Conservation (phyloP, 2,888 invertebrate species). For the Cerastis rubricosa region DNA sequence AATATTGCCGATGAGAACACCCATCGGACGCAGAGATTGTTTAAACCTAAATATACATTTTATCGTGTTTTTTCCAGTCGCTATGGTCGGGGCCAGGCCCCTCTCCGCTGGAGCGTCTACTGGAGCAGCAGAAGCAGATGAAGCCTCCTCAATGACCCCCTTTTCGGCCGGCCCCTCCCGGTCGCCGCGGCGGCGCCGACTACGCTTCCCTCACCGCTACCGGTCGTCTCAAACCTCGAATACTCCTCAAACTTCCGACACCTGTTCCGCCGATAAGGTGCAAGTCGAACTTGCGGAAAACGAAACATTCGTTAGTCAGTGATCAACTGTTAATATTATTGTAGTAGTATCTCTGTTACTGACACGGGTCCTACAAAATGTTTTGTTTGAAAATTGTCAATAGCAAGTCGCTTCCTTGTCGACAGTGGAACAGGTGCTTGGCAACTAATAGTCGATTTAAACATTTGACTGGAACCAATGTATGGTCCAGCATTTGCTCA, state of each 20-base stretch:
- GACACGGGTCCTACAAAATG: background rate
- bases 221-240: slow-evolving; percentile 12
- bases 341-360: background rate
- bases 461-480: slow-evolving; percentile 15
- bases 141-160: slow-evolving; percentile 81
- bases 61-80: slow-evolving; percentile 87
- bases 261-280: background rate
- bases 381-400: background rate
- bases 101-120: slow-evolving; percentile 94
- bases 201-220: slow-evolving; percentile 13
- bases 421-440: background rate
- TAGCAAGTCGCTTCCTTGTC: background rate
- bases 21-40: background rate
- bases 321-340: background rate
- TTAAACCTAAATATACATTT: background rate
- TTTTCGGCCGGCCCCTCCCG: background rate
- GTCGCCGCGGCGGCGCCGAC: slow-evolving; percentile 19
- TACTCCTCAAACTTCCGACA: background rate
- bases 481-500: slow-evolving; percentile 30
- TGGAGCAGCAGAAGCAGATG: slow-evolving; percentile 95
- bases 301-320: background rate
- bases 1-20: background rate
- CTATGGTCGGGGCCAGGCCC: slow-evolving; percentile 95
- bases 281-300: background rate
- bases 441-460: background rate